phyloP scores from a whole-genome alignment of 1,140 invertebrate species.

The Panulirus ornatus region DNA sequence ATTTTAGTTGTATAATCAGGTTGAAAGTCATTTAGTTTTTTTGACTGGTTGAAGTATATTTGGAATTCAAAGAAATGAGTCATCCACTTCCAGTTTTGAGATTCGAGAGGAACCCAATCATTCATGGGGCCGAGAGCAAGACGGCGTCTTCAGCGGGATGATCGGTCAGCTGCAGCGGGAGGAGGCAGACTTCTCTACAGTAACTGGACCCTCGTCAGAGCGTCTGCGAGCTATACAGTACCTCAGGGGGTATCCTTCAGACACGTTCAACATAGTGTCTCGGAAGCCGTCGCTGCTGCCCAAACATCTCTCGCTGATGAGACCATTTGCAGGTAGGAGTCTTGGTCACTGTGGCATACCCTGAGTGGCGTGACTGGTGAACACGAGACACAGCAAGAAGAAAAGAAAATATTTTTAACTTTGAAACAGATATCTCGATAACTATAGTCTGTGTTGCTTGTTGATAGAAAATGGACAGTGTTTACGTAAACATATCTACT shows the following conservation, averaged over 20 bases:
- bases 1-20: no score
- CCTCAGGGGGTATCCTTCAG: neutral
- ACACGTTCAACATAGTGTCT: neutral
- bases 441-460: no score
- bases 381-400: no score
- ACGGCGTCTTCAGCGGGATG: neutral
- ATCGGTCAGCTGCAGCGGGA: neutral
- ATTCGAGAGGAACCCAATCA: neutral
- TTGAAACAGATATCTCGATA: no score
- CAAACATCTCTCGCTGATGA: conserved; percentile 8
- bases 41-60: no score
- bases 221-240: neutral
- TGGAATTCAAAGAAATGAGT: no score
- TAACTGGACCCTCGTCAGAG: neutral
- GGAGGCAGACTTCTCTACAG: neutral
- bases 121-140: neutral
- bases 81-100: neutral
- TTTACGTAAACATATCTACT: no score
- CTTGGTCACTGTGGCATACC: no score
- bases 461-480: no score
- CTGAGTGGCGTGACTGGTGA: no score
- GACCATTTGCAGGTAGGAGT: conserved; percentile 21
- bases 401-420: no score
- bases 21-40: no score
- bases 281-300: neutral